These are phyloP conservation scores for Sinohyriopsis cumingii DNA, from an alignment of 2,888 invertebrate species.

Conservation along the genomic window DNA sequence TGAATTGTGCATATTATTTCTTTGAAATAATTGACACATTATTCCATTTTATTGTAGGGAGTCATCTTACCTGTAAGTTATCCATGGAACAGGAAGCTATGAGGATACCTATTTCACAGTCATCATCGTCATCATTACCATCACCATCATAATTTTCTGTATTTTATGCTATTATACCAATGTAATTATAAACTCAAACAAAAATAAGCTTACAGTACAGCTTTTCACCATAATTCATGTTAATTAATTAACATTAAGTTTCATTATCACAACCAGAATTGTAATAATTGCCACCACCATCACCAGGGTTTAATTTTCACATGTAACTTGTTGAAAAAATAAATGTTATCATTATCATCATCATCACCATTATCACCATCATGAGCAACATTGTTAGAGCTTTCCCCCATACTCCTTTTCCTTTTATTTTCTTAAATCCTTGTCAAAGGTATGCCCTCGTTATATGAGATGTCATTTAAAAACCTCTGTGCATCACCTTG, in stretches of 20 bases:
- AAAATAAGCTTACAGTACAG: too few relatives aligned
- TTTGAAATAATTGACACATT: not conserved
- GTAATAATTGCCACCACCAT: too few relatives aligned
- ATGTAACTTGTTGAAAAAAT: too few relatives aligned
- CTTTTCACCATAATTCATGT: too few relatives aligned
- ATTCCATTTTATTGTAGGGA: conserved; percentile 8
- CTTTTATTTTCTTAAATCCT: conserved; percentile 20
- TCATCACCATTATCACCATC: conserved; percentile 12
- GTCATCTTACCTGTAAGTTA: conserved; percentile 5
- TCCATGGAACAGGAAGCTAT: too few relatives aligned
- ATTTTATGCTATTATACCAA: not conserved
- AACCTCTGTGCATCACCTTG: too few relatives aligned
- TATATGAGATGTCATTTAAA: too few relatives aligned
- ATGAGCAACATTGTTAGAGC: conserved; percentile 3
- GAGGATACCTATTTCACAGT: not conserved
- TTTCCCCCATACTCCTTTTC: conserved; percentile 10
- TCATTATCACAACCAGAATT: too few relatives aligned
- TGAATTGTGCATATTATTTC: not conserved
- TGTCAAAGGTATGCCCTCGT: conserved; percentile 8
- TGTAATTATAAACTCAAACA: not conserved
- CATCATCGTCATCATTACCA: conserved; percentile 7
- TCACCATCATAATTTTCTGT: conserved; percentile 13
- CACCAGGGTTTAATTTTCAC: too few relatives aligned
- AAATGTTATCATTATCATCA: conserved; percentile 3
- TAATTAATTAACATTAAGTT: too few relatives aligned